Evolutionary conservation across 2,797 vertebrate species (phyloP).

Genomic region (Acrossocheilus wenchowensis): DNA sequence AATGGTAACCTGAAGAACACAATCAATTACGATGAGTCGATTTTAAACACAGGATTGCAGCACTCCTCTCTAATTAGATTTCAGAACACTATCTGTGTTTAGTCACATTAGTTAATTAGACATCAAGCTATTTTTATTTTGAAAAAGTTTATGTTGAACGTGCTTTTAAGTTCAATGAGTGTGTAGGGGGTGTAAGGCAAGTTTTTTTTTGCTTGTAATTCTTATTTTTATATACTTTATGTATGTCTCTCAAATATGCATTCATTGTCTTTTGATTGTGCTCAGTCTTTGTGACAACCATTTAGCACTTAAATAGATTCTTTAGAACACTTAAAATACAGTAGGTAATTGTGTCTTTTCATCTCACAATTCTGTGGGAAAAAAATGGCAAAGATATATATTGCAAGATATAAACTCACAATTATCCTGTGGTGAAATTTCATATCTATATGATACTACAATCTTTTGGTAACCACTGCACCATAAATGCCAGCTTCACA

Average conservation of each 20-base stretch:
- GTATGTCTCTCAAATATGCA: not conserved
- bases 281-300: not conserved
- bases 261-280: not conserved
- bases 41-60: slow-evolving; percentile 24
- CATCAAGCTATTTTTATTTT: slow-evolving; percentile 4
- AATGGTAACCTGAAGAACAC: not conserved
- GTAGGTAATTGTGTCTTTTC: too few species aligned
- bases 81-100: slow-evolving; percentile 13
- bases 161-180: not conserved
- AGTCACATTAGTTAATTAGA: slow-evolving; percentile 48
- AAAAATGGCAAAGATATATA: too few species aligned
- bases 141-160: not conserved
- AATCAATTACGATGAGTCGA: slow-evolving; percentile 14
- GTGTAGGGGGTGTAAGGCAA: not conserved
- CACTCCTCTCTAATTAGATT: slow-evolving; percentile 30
- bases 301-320: not conserved
- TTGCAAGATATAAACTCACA: not conserved
- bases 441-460: not conserved
- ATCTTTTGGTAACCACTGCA: not conserved
- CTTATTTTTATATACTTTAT: not conserved
- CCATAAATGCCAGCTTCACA: not conserved
- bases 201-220: not conserved
- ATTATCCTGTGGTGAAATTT: too few species aligned
- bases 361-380: not conserved
- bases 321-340: not conserved